phyloP scores from a whole-genome alignment of 2,797 vertebrate species.

The Esox lucius region DNA sequence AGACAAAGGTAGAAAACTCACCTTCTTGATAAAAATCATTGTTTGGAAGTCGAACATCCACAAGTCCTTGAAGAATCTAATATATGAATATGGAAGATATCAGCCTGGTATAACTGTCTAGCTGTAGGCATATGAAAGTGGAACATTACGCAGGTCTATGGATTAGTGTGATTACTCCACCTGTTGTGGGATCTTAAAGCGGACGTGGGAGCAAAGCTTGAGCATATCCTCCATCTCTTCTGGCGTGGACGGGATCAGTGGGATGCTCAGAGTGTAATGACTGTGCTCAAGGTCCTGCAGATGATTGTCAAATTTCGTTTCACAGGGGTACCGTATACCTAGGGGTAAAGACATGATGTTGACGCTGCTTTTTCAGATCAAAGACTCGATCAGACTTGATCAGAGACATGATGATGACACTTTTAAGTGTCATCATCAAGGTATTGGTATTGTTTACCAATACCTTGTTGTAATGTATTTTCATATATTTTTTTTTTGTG shows the following conservation, averaged over 20 bases:
- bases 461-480: too few species aligned
- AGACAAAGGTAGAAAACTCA: constrained; percentile 61
- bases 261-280: constrained; percentile 74
- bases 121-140: background rate
- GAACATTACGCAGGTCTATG: background rate
- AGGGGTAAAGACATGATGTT: constrained; percentile 20
- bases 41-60: constrained; percentile 91
- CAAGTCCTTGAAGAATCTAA: constrained; percentile 93
- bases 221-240: constrained; percentile 98
- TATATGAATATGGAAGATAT: constrained; percentile 32
- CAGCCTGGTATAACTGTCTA: background rate
- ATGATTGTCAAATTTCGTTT: constrained; percentile 84
- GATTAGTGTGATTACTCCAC: constrained; percentile 50
- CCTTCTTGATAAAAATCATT: constrained; percentile 91
- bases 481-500: too few species aligned
- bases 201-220: constrained; percentile 91
- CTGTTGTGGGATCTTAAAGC: constrained; percentile 93
- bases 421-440: too few species aligned
- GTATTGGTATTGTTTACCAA: too few species aligned
- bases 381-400: constrained; percentile 1
- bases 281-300: constrained; percentile 80
- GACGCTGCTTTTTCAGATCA: constrained; percentile 4
- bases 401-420: too few species aligned
- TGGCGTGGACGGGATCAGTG: constrained; percentile 87
- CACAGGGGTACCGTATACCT: constrained; percentile 83